These are phyloP conservation scores for Sebastes taczanowskii DNA, from an alignment of 2,797 vertebrate genomes.

Conservation along the genomic window DNA sequence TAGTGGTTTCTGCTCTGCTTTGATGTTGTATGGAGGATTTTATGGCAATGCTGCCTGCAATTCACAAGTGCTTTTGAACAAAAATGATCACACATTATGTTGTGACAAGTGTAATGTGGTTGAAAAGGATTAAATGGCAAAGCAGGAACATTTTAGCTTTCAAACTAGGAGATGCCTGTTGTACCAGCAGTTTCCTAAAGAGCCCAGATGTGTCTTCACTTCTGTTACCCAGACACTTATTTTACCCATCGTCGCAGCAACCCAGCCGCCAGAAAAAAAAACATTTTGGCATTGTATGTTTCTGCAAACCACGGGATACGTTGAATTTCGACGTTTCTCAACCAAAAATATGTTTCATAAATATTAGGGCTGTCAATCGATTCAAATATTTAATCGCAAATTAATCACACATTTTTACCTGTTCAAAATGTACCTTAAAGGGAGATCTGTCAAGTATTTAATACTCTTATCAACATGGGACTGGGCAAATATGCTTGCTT, in stretches of 20 bases:
- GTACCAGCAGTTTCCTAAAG: not conserved
- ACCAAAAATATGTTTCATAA: not conserved
- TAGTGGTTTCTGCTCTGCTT: conserved; percentile 19
- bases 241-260: not conserved
- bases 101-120: not conserved
- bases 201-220: not conserved
- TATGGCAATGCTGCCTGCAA: not conserved
- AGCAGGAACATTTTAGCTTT: not conserved
- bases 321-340: not conserved
- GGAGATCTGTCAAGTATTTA: too few species aligned
- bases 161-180: not conserved
- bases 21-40: conserved; percentile 23
- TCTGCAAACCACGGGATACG: not conserved
- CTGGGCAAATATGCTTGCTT: too few species aligned
- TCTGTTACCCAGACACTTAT: not conserved
- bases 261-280: too few species aligned
- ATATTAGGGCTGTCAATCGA: not conserved
- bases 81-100: not conserved
- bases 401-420: too few species aligned
- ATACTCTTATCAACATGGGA: too few species aligned
- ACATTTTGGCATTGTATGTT: too few species aligned
- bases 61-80: conserved; percentile 1
- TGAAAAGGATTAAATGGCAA: not conserved
- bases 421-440: too few species aligned
- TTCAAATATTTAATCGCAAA: too few species aligned